Percentiles rank a stretch among this genome's conserved stretches.
phyloP scores from a whole-genome alignment of 2,888 invertebrate genomes.

The Polymixis flavicincta region DNA sequence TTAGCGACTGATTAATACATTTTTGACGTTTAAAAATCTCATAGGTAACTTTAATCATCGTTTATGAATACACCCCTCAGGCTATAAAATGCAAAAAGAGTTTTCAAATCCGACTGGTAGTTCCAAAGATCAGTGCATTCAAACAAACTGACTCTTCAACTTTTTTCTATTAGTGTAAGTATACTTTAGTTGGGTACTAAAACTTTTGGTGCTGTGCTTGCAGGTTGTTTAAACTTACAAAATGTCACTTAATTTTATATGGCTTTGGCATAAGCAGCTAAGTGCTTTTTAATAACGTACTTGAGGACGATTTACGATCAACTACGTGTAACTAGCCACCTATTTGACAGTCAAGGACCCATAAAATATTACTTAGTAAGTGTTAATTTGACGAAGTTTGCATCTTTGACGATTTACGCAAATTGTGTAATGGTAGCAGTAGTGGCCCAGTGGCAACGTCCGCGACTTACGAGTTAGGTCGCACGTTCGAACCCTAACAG shows the following conservation, averaged over 20 bases:
- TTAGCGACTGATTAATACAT: too few species aligned
- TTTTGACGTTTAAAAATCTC: too few species aligned
- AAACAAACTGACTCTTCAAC: too few species aligned
- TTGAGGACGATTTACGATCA: slow-evolving; percentile 13
- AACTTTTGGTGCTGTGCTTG: background rate
- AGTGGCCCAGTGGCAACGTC: background rate
- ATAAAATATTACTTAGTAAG: slow-evolving; percentile 17
- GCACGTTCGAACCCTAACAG: too few species aligned
- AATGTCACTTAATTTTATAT: slow-evolving; percentile 28
- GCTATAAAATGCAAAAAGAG: too few species aligned
- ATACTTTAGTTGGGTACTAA: background rate
- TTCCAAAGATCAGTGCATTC: too few species aligned
- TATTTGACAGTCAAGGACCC: background rate
- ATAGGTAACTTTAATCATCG: too few species aligned
- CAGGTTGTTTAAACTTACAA: slow-evolving; percentile 1
- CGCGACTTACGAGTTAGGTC: too few species aligned
- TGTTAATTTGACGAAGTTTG: background rate
- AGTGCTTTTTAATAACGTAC: slow-evolving; percentile 11
- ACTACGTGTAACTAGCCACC: background rate
- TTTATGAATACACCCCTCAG: too few species aligned
- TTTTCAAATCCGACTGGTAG: too few species aligned
- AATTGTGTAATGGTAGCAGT: background rate
- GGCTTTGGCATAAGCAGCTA: background rate
- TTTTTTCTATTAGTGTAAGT: too few species aligned
- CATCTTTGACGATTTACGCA: background rate